Conservation (phyloP, 2,113 vertebrate genomes). For the Dryoscopus gambensis region DNA sequence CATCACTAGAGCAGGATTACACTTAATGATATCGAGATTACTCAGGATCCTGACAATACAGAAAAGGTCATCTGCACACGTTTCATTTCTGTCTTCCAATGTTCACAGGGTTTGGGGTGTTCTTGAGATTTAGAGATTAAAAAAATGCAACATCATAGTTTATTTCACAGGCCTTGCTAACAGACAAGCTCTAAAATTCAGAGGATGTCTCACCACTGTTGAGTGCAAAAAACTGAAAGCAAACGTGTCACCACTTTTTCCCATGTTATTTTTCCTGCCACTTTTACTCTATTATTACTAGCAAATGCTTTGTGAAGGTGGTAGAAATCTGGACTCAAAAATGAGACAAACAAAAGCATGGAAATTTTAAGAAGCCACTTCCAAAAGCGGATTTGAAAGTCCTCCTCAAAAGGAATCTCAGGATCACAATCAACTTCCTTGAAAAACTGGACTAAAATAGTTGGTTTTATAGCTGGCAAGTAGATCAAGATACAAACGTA, state of each 20-base stretch:
- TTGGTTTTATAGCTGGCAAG: background rate
- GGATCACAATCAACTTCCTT: background rate
- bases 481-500: background rate
- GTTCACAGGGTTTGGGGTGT: background rate
- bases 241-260: background rate
- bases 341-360: background rate
- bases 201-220: background rate
- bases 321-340: background rate
- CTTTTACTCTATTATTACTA: background rate
- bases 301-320: background rate
- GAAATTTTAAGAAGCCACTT: background rate
- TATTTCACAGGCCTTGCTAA: background rate
- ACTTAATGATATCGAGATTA: accelerated
- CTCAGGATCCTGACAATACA: background rate
- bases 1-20: background rate
- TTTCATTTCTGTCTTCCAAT: background rate
- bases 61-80: background rate
- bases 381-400: background rate
- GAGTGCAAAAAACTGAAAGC: background rate
- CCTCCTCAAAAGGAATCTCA: background rate
- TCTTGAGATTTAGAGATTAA: background rate
- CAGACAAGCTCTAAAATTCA: background rate
- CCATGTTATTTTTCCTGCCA: background rate
- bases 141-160: background rate
- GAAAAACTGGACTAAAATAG: background rate